phyloP scores from a whole-genome alignment of 2,888 invertebrate genomes.

The Macrosoma leucophasiata region DNA sequence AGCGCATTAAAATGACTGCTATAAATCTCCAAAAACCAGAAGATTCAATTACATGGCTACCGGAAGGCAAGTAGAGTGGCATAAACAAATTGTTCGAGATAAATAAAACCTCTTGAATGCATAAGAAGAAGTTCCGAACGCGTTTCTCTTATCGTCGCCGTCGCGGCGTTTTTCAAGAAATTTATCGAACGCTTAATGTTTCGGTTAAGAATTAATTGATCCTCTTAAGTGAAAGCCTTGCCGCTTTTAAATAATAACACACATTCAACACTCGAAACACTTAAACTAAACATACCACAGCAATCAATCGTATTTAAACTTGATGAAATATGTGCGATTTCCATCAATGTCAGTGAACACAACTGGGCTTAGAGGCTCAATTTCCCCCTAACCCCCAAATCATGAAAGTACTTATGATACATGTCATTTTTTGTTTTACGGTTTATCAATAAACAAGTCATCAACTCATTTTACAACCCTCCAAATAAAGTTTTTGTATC shows the following conservation, averaged over 20 bases:
- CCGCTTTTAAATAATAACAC: constrained; percentile 58
- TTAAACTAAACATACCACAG: constrained; percentile 33
- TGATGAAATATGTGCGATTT: not conserved
- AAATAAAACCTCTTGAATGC: constrained; percentile 68
- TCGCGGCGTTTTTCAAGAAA: constrained; percentile 48
- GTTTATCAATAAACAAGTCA: no score
- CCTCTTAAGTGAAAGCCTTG: constrained; percentile 52
- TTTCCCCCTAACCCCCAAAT: no score
- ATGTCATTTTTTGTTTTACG: no score
- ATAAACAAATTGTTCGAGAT: constrained; percentile 73
- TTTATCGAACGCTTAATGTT: constrained; percentile 65
- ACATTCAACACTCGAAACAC: constrained; percentile 55
- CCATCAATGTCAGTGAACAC: no score
- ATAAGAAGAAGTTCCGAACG: constrained; percentile 50
- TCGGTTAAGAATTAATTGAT: constrained; percentile 62
- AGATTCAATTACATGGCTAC: constrained; percentile 73
- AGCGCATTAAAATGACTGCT: constrained; percentile 53
- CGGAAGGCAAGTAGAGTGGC: constrained; percentile 65
- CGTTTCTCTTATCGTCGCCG: constrained; percentile 47
- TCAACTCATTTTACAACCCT: no score
- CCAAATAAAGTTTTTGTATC: no score
- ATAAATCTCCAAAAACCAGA: constrained; percentile 70
- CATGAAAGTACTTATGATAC: constrained; percentile 1
- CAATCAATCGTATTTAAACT: constrained; percentile 3
- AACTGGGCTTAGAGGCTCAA: no score